These are phyloP conservation scores for Luperina testacea DNA, from an alignment of 2,888 invertebrate genomes.

Conservation along the genomic window DNA sequence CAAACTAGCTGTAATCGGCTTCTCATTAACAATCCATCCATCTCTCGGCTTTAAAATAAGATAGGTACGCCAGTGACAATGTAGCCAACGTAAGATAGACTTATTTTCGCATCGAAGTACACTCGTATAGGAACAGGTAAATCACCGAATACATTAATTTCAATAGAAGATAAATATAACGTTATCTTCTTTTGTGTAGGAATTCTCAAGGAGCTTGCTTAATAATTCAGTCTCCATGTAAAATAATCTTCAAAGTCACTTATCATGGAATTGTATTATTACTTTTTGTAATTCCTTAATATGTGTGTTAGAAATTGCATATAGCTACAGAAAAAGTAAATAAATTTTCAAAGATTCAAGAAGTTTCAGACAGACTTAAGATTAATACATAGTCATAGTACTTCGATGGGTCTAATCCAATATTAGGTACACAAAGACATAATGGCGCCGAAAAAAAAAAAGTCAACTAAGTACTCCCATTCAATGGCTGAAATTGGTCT, in stretches of 20 bases:
- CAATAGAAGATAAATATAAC: conserved; percentile 24
- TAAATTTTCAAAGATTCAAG: conserved; percentile 24
- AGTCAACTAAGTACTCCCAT: conserved; percentile 66
- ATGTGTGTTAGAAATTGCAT: conserved; percentile 8
- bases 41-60: not conserved
- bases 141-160: conserved; percentile 34
- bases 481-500: conserved; percentile 70
- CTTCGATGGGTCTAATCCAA: conserved; percentile 44
- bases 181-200: conserved; percentile 32
- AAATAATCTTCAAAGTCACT: conserved; percentile 45
- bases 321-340: conserved; percentile 20
- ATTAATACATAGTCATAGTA: conserved; percentile 19
- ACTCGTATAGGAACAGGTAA: conserved; percentile 11
- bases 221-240: conserved; percentile 35
- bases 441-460: conserved; percentile 52
- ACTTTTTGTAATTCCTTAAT: conserved; percentile 21
- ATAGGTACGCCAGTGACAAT: not conserved
- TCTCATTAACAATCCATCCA: conserved; percentile 3
- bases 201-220: conserved; percentile 35
- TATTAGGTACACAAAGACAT: conserved; percentile 54
- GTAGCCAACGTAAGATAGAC: not conserved
- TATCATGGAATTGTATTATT: conserved; percentile 34
- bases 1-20: not conserved
- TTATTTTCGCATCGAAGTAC: conserved; percentile 17
- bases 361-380: conserved; percentile 13